Evolutionary conservation across 2,113 vertebrate species (phyloP).

Genomic region (Clarias batrachus): DNA sequence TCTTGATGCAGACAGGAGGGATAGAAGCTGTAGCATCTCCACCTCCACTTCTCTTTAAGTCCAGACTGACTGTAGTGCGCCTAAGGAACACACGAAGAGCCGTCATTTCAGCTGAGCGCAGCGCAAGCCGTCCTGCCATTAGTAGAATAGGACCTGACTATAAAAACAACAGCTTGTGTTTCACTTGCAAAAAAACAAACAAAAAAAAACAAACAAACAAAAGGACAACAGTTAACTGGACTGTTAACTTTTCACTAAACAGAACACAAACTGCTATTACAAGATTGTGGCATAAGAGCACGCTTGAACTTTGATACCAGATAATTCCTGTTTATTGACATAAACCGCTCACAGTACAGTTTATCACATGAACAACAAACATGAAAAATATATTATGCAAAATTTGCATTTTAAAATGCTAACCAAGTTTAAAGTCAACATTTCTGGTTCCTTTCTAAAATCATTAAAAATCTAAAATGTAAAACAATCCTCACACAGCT

Average conservation of each 20-base stretch:
- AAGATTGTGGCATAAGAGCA: neutral
- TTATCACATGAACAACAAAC: neutral
- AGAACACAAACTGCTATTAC: neutral
- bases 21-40: slow-evolving; percentile 24
- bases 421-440: neutral
- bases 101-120: slow-evolving; percentile 1
- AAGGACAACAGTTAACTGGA: slow-evolving; percentile 36
- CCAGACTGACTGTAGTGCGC: neutral
- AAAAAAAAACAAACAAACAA: neutral
- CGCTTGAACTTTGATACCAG: slow-evolving; percentile 5
- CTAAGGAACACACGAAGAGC: slow-evolving; percentile 10
- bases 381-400: neutral
- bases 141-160: neutral
- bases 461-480: neutral
- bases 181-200: neutral
- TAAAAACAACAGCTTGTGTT: slow-evolving; percentile 36
- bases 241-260: slow-evolving; percentile 58
- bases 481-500: neutral
- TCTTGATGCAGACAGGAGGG: slow-evolving; percentile 50
- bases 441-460: neutral
- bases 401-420: neutral
- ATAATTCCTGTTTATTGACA: neutral
- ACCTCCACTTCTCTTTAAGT: slow-evolving; percentile 6
- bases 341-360: neutral
- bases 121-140: slow-evolving; percentile 58